These are phyloP conservation scores for Carlito syrichta DNA, from an alignment of 2,113 vertebrate genomes.

Conservation along the genomic window DNA sequence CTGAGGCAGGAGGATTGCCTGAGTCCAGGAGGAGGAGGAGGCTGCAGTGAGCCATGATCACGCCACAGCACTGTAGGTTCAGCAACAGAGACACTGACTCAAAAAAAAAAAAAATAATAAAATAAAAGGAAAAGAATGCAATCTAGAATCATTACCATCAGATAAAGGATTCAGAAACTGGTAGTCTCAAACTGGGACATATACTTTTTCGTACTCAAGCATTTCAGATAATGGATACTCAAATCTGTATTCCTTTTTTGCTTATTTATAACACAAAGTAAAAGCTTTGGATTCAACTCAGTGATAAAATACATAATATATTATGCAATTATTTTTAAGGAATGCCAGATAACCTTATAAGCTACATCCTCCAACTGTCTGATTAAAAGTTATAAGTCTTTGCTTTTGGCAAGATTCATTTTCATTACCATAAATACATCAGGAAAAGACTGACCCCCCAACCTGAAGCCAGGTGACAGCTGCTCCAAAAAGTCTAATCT, in stretches of 20 bases:
- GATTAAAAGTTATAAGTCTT: not conserved
- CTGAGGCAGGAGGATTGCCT: too few relatives aligned
- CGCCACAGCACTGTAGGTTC: too few relatives aligned
- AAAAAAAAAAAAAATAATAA: too few relatives aligned
- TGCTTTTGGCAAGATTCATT: slow-evolving; percentile 56
- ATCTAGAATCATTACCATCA: slow-evolving; percentile 37
- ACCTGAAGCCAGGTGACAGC: slow-evolving; percentile 83
- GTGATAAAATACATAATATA: slow-evolving; percentile 24
- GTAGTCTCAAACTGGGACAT: not conserved
- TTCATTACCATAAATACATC: slow-evolving; percentile 18
- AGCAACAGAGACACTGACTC: too few relatives aligned
- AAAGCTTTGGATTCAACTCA: slow-evolving; percentile 31
- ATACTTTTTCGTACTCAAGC: too few relatives aligned
- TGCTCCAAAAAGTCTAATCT: slow-evolving; percentile 72
- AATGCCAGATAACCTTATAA: not conserved
- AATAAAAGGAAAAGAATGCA: too few relatives aligned
- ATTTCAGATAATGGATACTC: not conserved
- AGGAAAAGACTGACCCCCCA: slow-evolving; percentile 78
- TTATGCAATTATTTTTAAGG: slow-evolving; percentile 44
- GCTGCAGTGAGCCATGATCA: too few relatives aligned
- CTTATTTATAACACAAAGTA: slow-evolving; percentile 7
- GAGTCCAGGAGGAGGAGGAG: too few relatives aligned
- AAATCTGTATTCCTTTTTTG: not conserved
- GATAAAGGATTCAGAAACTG: slow-evolving; percentile 17
- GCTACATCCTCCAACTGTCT: not conserved